Conservation (phyloP, 2,113 vertebrate genomes). For the Lampris incognitus region DNA sequence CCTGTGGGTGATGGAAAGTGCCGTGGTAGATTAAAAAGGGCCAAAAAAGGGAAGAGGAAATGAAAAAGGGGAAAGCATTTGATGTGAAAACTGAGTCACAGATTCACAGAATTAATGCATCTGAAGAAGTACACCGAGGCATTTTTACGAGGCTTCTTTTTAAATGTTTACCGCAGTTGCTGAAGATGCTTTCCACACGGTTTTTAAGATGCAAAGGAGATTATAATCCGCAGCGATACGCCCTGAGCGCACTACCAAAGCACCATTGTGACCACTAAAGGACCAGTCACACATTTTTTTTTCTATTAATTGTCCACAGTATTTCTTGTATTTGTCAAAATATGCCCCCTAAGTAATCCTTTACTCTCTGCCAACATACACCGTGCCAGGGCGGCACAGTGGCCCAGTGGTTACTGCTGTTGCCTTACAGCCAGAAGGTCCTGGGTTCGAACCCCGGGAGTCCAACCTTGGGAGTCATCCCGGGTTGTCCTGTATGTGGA, state of each 20-base stretch:
- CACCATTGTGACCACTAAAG: too few species aligned
- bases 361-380: too few species aligned
- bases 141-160: constrained; percentile 60
- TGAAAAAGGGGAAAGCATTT: constrained; percentile 35
- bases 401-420: too few species aligned
- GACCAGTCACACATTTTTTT: too few species aligned
- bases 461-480: too few species aligned
- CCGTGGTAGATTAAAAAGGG: constrained; percentile 42
- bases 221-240: constrained; percentile 51
- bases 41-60: background rate
- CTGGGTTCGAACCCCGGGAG: too few species aligned
- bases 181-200: constrained; percentile 61
- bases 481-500: too few species aligned
- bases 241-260: constrained; percentile 28
- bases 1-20: constrained; percentile 41
- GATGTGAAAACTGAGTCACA: constrained; percentile 49
- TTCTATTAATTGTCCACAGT: too few species aligned
- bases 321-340: too few species aligned
- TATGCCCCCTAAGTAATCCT: too few species aligned
- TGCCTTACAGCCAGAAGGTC: too few species aligned
- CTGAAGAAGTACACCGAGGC: constrained; percentile 64
- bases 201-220: constrained; percentile 68
- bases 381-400: too few species aligned
- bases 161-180: constrained; percentile 76
- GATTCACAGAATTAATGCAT: constrained; percentile 59